Evolutionary conservation across 2,113 vertebrate species (phyloP), one percentile per base, ranked within the genome.

Genomic region (Syrmaticus mikado): DNA sequence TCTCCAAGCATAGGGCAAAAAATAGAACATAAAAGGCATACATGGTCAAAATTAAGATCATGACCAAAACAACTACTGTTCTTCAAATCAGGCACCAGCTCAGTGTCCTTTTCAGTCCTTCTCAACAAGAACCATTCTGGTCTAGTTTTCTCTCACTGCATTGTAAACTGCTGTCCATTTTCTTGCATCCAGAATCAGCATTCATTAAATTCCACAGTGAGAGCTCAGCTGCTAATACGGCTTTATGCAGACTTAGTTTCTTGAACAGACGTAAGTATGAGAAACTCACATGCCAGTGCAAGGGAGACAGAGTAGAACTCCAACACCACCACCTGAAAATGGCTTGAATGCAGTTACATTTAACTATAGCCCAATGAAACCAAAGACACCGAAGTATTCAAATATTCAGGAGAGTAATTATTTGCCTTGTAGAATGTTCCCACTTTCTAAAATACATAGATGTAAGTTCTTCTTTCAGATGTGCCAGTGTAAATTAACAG

Each of bases 401-500:
- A 71, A 70, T 52, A 70, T 92, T 94, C 82, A 75, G 83, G 70
- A 87, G 4, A 88, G 64, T 53, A 88, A 75, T 38, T 70, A 62
- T 45, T 21, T 22, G 28, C 64, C 57, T 87, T 79, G 78, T 62
- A 81, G 65, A 95, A 84, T 16, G 62, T 55, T 94, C 94, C 77
- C 21, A 7, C 1, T 86, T 88, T 74, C 50, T 81, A 50, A 67
- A 61, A 36, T 12, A 15, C 32, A 11, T 2, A 79, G 27, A 86
- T 90, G 65, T 43, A 62, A 84, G 36, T 62, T 93, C 52, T 95
- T 85, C 61, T 89, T 94, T 89, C 71, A 74, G 85, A 82, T 3
- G 1, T 57, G 40, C 53, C 87, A 45, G 70, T 46, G 40, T 90
- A 92, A 95, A 90, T 76, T 36, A 81, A 20, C 34, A 87, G 67